These are phyloP conservation scores for Diachasmimorpha longicaudata DNA, from an alignment of 1,140 invertebrate species.

Conservation along the genomic window DNA sequence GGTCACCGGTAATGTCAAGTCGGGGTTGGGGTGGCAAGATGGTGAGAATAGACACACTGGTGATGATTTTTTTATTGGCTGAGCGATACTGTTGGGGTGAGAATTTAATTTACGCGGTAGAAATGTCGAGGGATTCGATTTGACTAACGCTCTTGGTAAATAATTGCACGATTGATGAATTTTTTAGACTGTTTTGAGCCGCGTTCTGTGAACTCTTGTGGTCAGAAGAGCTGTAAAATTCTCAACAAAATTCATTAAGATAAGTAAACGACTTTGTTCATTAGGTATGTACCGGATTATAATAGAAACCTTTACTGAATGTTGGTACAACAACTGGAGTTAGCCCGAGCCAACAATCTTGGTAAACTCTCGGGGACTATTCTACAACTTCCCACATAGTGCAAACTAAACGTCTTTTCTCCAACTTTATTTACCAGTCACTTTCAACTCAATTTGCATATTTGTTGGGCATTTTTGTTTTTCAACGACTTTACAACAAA, in stretches of 20 bases:
- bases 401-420: background rate
- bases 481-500: background rate
- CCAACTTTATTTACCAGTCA: background rate
- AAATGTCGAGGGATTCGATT: no score
- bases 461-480: background rate
- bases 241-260: conserved; percentile 51
- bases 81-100: no score
- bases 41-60: background rate
- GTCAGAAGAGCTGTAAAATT: background rate
- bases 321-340: conserved; percentile 1
- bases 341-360: conserved; percentile 1
- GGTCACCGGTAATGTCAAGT: background rate
- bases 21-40: background rate
- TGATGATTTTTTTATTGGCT: background rate
- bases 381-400: background rate
- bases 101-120: no score
- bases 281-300: conserved; percentile 53
- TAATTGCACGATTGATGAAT: background rate
- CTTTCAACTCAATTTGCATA: background rate
- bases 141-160: background rate
- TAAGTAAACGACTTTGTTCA: conserved; percentile 59
- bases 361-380: background rate
- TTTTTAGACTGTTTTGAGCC: background rate
- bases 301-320: conserved; percentile 26
- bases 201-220: background rate